Conservation (phyloP, 2,888 invertebrate species). For the Diarsia rubi region DNA sequence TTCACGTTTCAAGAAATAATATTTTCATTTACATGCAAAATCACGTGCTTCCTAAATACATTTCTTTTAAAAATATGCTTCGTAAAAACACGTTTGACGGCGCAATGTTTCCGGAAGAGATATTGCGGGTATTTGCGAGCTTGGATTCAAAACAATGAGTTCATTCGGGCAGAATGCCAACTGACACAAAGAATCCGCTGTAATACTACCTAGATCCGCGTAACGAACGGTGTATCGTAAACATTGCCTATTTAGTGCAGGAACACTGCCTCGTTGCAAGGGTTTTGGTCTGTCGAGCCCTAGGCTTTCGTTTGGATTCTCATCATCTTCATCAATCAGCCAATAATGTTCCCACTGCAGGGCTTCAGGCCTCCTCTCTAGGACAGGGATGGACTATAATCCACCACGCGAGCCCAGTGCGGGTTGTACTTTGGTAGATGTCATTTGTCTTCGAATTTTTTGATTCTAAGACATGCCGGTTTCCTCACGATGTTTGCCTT, state of each 20-base stretch:
- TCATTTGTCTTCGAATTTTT: too few relatives aligned
- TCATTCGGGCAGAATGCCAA: conserved; percentile 57
- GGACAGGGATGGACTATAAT: too few relatives aligned
- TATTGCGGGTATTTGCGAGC: conserved; percentile 33
- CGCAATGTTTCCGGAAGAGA: conserved; percentile 55
- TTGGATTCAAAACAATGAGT: conserved; percentile 52
- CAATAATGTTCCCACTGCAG: too few relatives aligned
- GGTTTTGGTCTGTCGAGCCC: background rate
- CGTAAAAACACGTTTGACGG: conserved; percentile 32
- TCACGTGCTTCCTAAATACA: conserved; percentile 7
- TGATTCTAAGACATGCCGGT: too few relatives aligned
- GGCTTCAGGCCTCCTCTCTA: too few relatives aligned
- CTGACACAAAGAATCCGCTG: conserved; percentile 36
- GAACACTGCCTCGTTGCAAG: background rate
- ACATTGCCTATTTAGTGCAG: conserved; percentile 35
- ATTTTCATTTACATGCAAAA: conserved; percentile 7
- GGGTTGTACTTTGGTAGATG: too few relatives aligned
- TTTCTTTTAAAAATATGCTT: conserved; percentile 13
- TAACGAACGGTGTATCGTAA: conserved; percentile 12
- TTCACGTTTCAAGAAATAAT: background rate
- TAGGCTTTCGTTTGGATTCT: too few relatives aligned
- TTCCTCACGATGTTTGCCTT: too few relatives aligned
- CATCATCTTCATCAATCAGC: background rate
- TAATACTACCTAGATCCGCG: conserved; percentile 40
- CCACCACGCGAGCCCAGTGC: too few relatives aligned